Evolutionary conservation across 2,888 invertebrate species (phyloP).

Genomic region (Neria commutata): DNA sequence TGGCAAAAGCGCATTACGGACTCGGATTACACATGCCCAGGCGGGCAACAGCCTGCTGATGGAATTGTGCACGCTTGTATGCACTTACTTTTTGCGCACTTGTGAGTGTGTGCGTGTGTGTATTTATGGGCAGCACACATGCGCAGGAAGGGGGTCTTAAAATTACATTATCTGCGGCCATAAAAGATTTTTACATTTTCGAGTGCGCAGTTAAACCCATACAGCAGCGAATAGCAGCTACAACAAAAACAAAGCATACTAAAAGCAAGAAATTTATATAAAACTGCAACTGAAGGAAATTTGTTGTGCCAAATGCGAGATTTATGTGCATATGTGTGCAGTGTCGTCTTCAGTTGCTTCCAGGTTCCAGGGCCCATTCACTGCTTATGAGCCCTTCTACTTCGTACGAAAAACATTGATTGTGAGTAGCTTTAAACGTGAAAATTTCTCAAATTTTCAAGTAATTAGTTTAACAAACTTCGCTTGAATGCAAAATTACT

Average conservation of each 20-base stretch:
- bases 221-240: constrained; percentile 1
- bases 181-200: neutral
- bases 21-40: constrained; percentile 45
- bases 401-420: no score
- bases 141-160: constrained; percentile 1
- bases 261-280: neutral
- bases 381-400: no score
- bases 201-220: neutral
- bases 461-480: no score
- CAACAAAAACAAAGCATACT: neutral
- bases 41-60: constrained; percentile 55
- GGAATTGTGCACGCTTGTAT: constrained; percentile 46
- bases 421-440: no score
- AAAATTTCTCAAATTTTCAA: no score
- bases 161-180: neutral
- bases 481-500: no score
- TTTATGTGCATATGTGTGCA: neutral
- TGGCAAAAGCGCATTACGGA: constrained; percentile 53
- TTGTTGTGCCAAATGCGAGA: constrained; percentile 4
- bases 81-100: constrained; percentile 8
- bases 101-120: constrained; percentile 1
- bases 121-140: constrained; percentile 4
- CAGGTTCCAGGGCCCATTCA: no score
- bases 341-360: neutral
- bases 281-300: constrained; percentile 17